Percentiles rank a stretch among this genome's conserved stretches.
Conservation (phyloP, 2,113 vertebrate genomes). For the zebrafish (Danio rerio) region GRCz12tu NC_133193.1:19942001-19942500, state of each 20-base stretch:
- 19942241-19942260: constrained; percentile 99
- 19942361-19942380: constrained; percentile 61
- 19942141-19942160: constrained; percentile 94
- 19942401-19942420: not conserved
- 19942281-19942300: constrained; percentile 97
- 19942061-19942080: not conserved
- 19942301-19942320: constrained; percentile 95
- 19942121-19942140: not conserved
- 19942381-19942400: not conserved
- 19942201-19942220: constrained; percentile 95
- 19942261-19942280: constrained; percentile 95
- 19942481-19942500: too few species aligned
- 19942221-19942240: constrained; percentile 94
- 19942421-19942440: too few species aligned
- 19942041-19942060: too few species aligned
- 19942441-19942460: too few species aligned
- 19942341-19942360: constrained; percentile 96
- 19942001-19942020: too few species aligned
- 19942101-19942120: not conserved
- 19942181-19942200: constrained; percentile 97
- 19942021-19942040: too few species aligned
- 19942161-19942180: constrained; percentile 96
- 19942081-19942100: not conserved
- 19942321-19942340: constrained; percentile 92
- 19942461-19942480: too few species aligned